Conservation (phyloP, 2,797 vertebrate species). For the Microctenopoma stevenorrisi region DNA sequence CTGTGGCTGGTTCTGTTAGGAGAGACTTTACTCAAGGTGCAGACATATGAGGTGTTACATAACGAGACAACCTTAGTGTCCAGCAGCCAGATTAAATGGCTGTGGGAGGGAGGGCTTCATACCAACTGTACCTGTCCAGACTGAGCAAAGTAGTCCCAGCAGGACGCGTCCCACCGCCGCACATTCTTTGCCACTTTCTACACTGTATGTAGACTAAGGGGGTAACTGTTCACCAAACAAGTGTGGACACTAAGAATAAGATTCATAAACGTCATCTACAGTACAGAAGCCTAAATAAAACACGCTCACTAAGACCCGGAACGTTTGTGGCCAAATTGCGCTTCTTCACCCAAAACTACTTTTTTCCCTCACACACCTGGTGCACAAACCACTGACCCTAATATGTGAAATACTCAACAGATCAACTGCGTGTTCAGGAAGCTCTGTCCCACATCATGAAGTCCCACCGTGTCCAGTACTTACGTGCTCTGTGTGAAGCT, state of each 20-base stretch:
- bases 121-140: conserved; percentile 57
- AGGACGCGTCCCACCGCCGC: too few relatives aligned
- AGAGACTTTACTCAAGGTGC: background rate
- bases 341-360: too few relatives aligned
- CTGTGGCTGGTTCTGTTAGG: background rate
- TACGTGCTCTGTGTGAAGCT: conserved; percentile 57
- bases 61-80: conserved; percentile 7
- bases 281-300: background rate
- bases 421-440: too few relatives aligned
- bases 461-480: conserved; percentile 50
- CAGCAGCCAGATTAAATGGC: conserved; percentile 51
- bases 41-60: conserved; percentile 9
- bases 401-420: background rate
- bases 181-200: too few relatives aligned
- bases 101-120: conserved; percentile 36
- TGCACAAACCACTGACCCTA: conserved; percentile 2
- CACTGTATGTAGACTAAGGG: too few relatives aligned
- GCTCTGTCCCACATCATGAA: background rate
- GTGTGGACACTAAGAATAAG: background rate
- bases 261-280: too few relatives aligned
- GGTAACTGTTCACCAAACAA: too few relatives aligned
- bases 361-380: background rate
- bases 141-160: background rate
- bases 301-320: background rate
- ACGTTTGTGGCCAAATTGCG: conserved; percentile 32